phyloP scores from a whole-genome alignment of 2,113 vertebrate genomes.

The Ramphastos sulfuratus region DNA sequence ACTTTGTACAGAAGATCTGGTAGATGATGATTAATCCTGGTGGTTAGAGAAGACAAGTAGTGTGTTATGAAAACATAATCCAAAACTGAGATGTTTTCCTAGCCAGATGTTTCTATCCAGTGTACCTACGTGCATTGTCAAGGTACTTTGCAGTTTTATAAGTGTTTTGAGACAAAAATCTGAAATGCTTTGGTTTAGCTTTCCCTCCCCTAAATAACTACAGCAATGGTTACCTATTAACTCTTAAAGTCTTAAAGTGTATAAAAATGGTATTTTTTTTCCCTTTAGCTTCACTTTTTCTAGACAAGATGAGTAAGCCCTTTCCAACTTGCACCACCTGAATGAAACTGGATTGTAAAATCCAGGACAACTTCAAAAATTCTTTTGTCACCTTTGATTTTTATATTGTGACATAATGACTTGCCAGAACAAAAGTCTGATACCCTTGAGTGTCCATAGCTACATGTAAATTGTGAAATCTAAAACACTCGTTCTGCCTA shows the following conservation, averaged over 20 bases:
- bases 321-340: background rate
- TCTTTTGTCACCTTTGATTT: background rate
- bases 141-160: background rate
- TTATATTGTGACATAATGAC: background rate
- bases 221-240: background rate
- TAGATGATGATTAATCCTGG: background rate
- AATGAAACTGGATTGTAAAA: background rate
- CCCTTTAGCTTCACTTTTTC: background rate
- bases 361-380: background rate
- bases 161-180: background rate
- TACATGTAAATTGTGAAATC: background rate
- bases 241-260: background rate
- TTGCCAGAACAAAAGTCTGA: background rate
- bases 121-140: background rate
- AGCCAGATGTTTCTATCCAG: background rate
- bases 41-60: background rate
- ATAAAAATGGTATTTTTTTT: background rate
- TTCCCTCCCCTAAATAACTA: background rate
- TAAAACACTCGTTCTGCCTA: background rate
- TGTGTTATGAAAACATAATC: background rate
- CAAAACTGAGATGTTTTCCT: background rate
- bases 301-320: background rate
- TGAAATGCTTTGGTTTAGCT: background rate
- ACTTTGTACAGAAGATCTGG: background rate
- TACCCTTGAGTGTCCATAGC: background rate